Conservation (phyloP, 1,140 invertebrate genomes). For the Sesamia nonagrioides region DNA sequence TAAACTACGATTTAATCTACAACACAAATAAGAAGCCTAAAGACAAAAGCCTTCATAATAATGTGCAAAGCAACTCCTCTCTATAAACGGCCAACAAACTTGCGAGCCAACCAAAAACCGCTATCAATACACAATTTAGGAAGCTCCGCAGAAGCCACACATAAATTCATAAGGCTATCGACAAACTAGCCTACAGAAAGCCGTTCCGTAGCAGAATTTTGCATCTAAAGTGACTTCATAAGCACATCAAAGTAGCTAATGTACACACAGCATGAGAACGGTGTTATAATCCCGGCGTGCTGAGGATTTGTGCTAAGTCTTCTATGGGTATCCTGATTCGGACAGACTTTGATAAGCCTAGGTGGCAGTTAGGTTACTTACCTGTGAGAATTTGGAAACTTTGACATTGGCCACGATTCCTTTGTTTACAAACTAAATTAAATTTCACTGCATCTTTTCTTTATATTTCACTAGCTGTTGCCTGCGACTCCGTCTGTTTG, state of each 20-base stretch:
- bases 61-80: not conserved
- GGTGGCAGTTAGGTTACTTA: not conserved
- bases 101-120: slow-evolving; percentile 10
- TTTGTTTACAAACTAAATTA: too few relatives aligned
- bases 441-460: too few relatives aligned
- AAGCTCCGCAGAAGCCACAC: not conserved
- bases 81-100: slow-evolving; percentile 1
- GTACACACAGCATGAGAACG: slow-evolving; percentile 27
- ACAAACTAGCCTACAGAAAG: slow-evolving; percentile 11
- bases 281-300: slow-evolving; percentile 26
- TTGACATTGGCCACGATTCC: too few relatives aligned
- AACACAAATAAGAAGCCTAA: not conserved
- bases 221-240: slow-evolving; percentile 50
- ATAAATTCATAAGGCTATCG: slow-evolving; percentile 35
- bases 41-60: not conserved
- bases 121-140: slow-evolving; percentile 30
- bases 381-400: not conserved
- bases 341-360: not conserved
- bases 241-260: slow-evolving; percentile 56
- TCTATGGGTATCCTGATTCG: not conserved
- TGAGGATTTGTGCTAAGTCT: slow-evolving; percentile 2
- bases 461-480: too few relatives aligned
- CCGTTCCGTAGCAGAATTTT: slow-evolving; percentile 21
- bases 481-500: too few relatives aligned
- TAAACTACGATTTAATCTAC: too few relatives aligned